Conservation (phyloP, 2,797 vertebrate genomes). For the Diplodus puntazzo region DNA sequence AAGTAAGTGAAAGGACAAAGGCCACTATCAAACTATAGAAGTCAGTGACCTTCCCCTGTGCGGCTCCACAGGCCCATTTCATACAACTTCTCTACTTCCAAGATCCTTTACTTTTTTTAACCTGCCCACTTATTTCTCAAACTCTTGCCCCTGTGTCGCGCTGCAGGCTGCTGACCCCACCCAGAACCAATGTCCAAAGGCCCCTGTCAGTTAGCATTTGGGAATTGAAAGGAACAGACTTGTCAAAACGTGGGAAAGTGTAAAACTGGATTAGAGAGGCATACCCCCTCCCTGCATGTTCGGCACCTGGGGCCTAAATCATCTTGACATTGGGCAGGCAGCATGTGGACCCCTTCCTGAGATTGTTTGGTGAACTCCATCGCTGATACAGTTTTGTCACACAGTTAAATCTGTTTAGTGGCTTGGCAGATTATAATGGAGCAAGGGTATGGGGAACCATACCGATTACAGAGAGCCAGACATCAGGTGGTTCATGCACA, state of each 20-base stretch:
- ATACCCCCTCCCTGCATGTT: constrained; percentile 46
- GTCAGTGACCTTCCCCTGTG: constrained; percentile 40
- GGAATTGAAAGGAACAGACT: constrained; percentile 68
- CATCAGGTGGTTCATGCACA: constrained; percentile 10
- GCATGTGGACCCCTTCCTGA: constrained; percentile 42
- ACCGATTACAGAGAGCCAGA: constrained; percentile 18
- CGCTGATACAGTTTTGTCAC: constrained; percentile 49
- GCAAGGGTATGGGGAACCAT: background rate
- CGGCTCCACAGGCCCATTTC: constrained; percentile 32
- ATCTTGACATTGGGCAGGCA: constrained; percentile 67
- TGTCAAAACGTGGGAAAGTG: constrained; percentile 75
- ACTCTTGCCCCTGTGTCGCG: constrained; percentile 51
- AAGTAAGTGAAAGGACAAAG: constrained; percentile 37
- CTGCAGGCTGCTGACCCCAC: constrained; percentile 51
- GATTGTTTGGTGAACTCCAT: constrained; percentile 44
- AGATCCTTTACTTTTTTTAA: constrained; percentile 13
- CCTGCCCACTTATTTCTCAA: constrained; percentile 50
- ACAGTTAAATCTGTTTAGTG: constrained; percentile 57
- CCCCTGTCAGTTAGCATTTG: constrained; percentile 69
- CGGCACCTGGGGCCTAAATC: constrained; percentile 57
- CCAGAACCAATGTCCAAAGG: constrained; percentile 52
- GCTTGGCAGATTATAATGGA: constrained; percentile 42
- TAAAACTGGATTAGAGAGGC: constrained; percentile 71
- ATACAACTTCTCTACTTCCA: constrained; percentile 19
- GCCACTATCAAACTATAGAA: constrained; percentile 33